phyloP scores from a whole-genome alignment of 2,797 vertebrate genomes.

The Microhierax caerulescens region DNA sequence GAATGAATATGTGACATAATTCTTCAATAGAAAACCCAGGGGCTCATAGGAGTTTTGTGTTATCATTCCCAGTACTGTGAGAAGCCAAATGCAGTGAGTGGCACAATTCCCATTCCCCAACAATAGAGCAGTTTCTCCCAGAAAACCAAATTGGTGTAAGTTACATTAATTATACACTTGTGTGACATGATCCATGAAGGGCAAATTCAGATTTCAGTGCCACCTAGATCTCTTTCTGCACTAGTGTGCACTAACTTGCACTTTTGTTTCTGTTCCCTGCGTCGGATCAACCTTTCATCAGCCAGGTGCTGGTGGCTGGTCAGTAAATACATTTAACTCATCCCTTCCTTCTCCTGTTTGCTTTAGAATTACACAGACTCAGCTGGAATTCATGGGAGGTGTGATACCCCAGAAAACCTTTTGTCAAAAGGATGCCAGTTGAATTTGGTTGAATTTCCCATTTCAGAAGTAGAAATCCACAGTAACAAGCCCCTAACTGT shows the following conservation, averaged over 20 bases:
- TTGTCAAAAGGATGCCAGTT: conserved; percentile 84
- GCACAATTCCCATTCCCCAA: conserved; percentile 33
- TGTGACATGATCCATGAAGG: conserved; percentile 15
- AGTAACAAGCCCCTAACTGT: conserved; percentile 80
- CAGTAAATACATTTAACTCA: conserved; percentile 14
- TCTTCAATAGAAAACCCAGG: neutral
- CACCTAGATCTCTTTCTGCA: neutral
- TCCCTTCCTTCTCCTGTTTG: conserved; percentile 9
- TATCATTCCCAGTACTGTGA: neutral
- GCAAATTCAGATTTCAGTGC: neutral
- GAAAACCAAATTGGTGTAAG: neutral
- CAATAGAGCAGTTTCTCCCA: conserved; percentile 18
- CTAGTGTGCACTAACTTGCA: neutral
- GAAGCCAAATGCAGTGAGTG: neutral
- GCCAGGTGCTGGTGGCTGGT: neutral
- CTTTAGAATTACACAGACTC: conserved; percentile 91
- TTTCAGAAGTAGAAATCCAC: conserved; percentile 80
- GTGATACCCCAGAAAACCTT: conserved; percentile 84
- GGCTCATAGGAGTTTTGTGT: neutral
- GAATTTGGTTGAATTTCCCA: conserved; percentile 84
- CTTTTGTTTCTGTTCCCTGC: neutral
- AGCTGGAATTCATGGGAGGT: conserved; percentile 81
- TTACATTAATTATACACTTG: conserved; percentile 25
- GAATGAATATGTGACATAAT: neutral
- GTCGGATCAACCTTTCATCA: neutral